Evolutionary conservation across 2,888 invertebrate species (phyloP).

Genomic region (Diarsia rubi): DNA sequence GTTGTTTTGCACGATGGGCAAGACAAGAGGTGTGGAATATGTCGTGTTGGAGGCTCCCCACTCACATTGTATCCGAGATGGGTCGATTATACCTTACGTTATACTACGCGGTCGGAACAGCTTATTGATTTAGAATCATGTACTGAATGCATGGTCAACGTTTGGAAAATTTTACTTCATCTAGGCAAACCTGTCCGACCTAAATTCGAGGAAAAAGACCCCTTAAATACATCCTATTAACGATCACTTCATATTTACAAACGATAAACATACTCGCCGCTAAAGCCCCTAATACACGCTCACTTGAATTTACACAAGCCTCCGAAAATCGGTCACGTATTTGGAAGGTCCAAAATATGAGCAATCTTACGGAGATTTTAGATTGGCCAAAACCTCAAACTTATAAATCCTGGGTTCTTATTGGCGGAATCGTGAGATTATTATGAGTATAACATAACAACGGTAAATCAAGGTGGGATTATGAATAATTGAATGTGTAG

Average conservation of each 20-base stretch:
- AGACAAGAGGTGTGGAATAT: too few species aligned
- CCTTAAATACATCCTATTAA: constrained; percentile 3
- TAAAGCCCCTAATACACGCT: constrained; percentile 21
- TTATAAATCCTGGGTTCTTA: constrained; percentile 44
- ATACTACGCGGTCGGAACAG: neutral
- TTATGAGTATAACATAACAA: constrained; percentile 52
- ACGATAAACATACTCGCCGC: constrained; percentile 17
- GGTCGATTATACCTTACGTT: too few species aligned
- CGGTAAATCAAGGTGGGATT: constrained; percentile 54
- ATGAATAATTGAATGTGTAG: constrained; percentile 56
- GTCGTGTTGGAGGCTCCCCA: too few species aligned
- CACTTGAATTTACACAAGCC: constrained; percentile 40
- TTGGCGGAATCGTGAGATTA: constrained; percentile 60
- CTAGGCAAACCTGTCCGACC: neutral
- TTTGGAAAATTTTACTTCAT: neutral
- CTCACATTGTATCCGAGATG: too few species aligned
- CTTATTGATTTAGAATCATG: neutral
- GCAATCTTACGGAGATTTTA: constrained; percentile 46
- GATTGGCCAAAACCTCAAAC: constrained; percentile 30
- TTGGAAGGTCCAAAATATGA: constrained; percentile 59
- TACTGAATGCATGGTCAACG: neutral
- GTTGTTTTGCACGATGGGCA: too few species aligned
- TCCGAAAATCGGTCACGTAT: constrained; percentile 51
- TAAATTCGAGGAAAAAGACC: neutral
- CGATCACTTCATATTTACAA: constrained; percentile 35